phyloP scores from a whole-genome alignment of 2,797 vertebrate genomes.

The Pangasius mekongensis region DNA sequence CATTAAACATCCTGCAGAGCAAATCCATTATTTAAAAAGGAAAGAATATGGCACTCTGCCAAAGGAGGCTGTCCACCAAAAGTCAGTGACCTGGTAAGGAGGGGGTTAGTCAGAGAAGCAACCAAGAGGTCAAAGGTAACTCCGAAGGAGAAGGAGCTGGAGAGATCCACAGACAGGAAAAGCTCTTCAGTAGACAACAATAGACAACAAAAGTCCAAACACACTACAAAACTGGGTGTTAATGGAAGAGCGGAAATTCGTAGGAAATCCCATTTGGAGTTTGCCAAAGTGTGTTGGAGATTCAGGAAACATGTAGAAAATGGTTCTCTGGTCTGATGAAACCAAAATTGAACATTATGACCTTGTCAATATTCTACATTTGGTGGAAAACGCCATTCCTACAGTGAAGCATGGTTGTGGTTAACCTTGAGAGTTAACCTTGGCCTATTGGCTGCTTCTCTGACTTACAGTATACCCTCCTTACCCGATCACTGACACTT shows the following conservation, averaged over 20 bases:
- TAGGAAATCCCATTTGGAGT: not conserved
- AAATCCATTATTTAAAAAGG: constrained; percentile 5
- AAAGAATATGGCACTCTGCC: not conserved
- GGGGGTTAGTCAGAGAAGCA: not conserved
- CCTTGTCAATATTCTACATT: not conserved
- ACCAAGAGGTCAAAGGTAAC: not conserved
- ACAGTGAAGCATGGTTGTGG: not conserved
- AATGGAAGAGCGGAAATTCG: not conserved
- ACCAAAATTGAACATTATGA: not conserved
- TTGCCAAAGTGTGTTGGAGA: not conserved
- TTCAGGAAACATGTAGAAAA: not conserved
- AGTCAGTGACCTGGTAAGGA: not conserved
- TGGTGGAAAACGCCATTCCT: not conserved
- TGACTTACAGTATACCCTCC: not conserved
- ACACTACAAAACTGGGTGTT: not conserved
- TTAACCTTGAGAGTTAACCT: not conserved
- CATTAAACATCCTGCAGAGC: not conserved
- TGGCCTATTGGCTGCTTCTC: not conserved
- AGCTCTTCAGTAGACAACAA: not conserved
- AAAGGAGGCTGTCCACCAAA: not conserved
- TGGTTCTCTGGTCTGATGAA: not conserved
- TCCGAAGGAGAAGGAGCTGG: not conserved
- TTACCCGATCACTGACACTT: not conserved
- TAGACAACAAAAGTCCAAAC: not conserved
- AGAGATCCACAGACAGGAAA: no score